phyloP scores from a whole-genome alignment of 2,888 invertebrate species.

The Chloroclysta siterata region DNA sequence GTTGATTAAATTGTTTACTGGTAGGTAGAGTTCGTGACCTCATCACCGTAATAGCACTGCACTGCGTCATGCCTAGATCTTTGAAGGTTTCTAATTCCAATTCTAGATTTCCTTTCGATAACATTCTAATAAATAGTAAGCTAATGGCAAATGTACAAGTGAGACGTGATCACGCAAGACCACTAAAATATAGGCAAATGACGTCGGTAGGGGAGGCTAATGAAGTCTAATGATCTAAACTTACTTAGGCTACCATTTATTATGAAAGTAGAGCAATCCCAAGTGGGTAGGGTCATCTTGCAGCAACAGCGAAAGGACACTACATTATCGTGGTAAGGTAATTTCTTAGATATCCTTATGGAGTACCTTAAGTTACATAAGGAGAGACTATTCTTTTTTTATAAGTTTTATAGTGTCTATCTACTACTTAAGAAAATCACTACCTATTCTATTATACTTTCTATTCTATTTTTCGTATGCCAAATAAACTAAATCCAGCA shows the following conservation, averaged over 20 bases:
- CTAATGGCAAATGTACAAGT: slow-evolving; percentile 26
- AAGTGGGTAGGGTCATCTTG: not conserved
- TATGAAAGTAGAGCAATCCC: not conserved
- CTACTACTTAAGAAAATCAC: no score
- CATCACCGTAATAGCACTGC: slow-evolving; percentile 25
- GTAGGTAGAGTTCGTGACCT: slow-evolving; percentile 17
- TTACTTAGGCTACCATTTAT: not conserved
- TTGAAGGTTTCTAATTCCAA: slow-evolving; percentile 25
- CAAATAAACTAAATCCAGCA: no score
- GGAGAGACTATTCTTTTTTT: no score
- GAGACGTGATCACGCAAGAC: slow-evolving; percentile 23
- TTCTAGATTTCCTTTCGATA: slow-evolving; percentile 29
- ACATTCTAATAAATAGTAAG: slow-evolving; percentile 25
- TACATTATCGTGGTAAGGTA: not conserved
- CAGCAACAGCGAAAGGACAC: not conserved
- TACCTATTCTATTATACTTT: no score
- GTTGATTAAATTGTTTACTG: not conserved
- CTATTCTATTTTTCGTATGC: no score
- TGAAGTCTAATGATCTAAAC: slow-evolving; percentile 12
- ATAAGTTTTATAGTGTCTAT: no score
- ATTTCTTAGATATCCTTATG: not conserved
- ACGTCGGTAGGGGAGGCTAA: slow-evolving; percentile 16
- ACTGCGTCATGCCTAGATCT: slow-evolving; percentile 29
- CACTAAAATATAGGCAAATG: slow-evolving; percentile 14
- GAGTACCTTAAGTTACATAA: no score